phyloP scores from a whole-genome alignment of 1,140 invertebrate genomes.

The Bombus fervidus region DNA sequence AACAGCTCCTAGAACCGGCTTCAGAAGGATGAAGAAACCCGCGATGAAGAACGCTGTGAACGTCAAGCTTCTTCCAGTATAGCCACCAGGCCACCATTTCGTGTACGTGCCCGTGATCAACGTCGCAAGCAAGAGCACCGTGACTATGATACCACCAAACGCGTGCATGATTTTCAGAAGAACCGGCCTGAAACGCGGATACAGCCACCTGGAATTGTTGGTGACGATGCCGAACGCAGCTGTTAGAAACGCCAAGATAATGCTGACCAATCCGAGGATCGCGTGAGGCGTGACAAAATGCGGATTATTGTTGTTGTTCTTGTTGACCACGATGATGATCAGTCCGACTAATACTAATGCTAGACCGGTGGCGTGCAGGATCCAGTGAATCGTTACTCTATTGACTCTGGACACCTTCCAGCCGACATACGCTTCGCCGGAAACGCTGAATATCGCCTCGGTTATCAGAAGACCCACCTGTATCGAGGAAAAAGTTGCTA shows the following conservation, averaged over 20 bases:
- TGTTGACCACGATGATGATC: slow-evolving; percentile 75
- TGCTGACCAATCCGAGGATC: slow-evolving; percentile 72
- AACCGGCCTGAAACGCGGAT: slow-evolving; percentile 73
- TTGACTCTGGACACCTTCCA: slow-evolving; percentile 64
- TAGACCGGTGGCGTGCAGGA: slow-evolving; percentile 72
- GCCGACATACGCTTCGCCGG: slow-evolving; percentile 73
- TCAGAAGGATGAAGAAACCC: slow-evolving; percentile 73
- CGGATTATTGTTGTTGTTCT: slow-evolving; percentile 49
- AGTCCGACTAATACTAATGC: slow-evolving; percentile 70
- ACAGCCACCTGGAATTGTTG: slow-evolving; percentile 77
- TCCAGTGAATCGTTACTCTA: slow-evolving; percentile 77
- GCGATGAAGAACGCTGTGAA: slow-evolving; percentile 75
- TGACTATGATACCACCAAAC: slow-evolving; percentile 71
- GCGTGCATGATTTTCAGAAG: slow-evolving; percentile 76
- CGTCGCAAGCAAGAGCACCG: slow-evolving; percentile 72
- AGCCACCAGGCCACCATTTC: slow-evolving; percentile 65
- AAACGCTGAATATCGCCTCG: slow-evolving; percentile 76
- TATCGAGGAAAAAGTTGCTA: background rate
- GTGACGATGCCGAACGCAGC: slow-evolving; percentile 74
- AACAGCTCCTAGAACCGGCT: slow-evolving; percentile 73
- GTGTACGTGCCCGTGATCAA: slow-evolving; percentile 77
- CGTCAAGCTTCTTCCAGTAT: slow-evolving; percentile 66
- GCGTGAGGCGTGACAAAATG: slow-evolving; percentile 75
- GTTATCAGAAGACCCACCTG: slow-evolving; percentile 75
- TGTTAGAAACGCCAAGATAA: slow-evolving; percentile 66